phyloP scores from a whole-genome alignment of 1,140 invertebrate species.

The Caenorhabditis tropicalis region DNA sequence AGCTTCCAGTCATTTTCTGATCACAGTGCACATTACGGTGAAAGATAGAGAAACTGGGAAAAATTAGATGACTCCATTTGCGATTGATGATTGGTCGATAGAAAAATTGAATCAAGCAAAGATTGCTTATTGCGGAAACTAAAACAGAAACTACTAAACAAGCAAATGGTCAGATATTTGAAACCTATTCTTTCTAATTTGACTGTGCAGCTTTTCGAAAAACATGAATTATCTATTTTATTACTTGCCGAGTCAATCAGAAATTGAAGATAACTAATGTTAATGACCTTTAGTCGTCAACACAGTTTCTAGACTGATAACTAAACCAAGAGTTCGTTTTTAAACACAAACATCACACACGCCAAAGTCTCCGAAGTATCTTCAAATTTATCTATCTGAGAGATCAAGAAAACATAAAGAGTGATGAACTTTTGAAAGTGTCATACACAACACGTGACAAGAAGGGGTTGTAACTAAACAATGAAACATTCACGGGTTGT shows the following conservation, averaged over 20 bases:
- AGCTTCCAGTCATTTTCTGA: constrained; percentile 9
- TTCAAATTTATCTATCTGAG: not conserved
- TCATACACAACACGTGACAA: not conserved
- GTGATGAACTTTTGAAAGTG: not conserved
- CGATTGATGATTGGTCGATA: not conserved
- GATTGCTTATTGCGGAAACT: not conserved
- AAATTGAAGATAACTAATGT: not conserved
- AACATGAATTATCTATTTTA: too few relatives aligned
- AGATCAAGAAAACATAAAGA: not conserved
- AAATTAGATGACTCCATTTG: not conserved
- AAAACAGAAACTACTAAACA: not conserved
- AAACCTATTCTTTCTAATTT: not conserved
- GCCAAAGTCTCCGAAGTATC: not conserved
- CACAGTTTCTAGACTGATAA: not conserved
- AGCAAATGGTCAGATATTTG: not conserved
- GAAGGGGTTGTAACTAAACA: not conserved
- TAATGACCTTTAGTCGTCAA: not conserved
- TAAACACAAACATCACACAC: not conserved
- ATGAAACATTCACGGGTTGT: not conserved
- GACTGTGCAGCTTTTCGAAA: not conserved
- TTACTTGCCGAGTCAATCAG: not conserved
- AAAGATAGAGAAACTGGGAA: not conserved
- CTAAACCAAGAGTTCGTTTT: not conserved
- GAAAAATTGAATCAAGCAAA: not conserved
- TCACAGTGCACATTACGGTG: not conserved